Evolutionary conservation across 1,140 invertebrate genomes (phyloP).

Genomic region (Mamestra configurata): DNA sequence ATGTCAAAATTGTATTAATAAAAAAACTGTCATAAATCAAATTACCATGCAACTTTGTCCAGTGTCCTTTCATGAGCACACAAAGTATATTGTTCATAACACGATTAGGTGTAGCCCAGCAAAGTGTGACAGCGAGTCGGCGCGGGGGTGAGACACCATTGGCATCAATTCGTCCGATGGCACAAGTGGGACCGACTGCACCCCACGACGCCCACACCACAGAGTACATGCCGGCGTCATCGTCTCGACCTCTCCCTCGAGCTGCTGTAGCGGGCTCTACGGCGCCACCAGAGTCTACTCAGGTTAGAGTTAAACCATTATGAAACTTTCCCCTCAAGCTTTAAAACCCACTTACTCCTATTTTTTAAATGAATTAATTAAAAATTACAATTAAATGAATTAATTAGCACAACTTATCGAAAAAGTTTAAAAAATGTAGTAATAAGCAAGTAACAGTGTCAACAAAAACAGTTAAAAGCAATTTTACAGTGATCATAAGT

Average conservation of each 20-base stretch:
- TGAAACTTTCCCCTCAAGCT: too few species aligned
- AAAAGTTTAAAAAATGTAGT: too few species aligned
- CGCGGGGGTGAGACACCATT: constrained; percentile 93
- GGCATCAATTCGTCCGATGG: constrained; percentile 97
- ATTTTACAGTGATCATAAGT: too few species aligned
- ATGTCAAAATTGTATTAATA: too few species aligned
- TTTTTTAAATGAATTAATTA: too few species aligned
- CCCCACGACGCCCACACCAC: constrained; percentile 89
- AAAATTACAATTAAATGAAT: too few species aligned
- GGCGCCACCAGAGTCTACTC: constrained; percentile 69
- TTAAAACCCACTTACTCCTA: too few species aligned
- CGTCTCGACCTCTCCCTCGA: constrained; percentile 88
- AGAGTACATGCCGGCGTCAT: constrained; percentile 92
- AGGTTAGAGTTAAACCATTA: too few species aligned
- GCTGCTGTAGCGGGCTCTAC: constrained; percentile 84
- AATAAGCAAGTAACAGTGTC: too few species aligned
- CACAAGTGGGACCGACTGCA: constrained; percentile 88
- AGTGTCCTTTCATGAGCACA: not conserved
- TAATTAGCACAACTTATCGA: too few species aligned
- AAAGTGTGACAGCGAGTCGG: constrained; percentile 89
- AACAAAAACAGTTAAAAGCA: too few species aligned
- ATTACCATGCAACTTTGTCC: not conserved
- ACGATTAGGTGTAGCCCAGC: constrained; percentile 83
- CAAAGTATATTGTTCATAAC: not conserved
- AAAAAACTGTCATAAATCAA: too few species aligned